Evolutionary conservation across 1,140 invertebrate genomes (phyloP).

Genomic region (Zaprionus kolodkinae): DNA sequence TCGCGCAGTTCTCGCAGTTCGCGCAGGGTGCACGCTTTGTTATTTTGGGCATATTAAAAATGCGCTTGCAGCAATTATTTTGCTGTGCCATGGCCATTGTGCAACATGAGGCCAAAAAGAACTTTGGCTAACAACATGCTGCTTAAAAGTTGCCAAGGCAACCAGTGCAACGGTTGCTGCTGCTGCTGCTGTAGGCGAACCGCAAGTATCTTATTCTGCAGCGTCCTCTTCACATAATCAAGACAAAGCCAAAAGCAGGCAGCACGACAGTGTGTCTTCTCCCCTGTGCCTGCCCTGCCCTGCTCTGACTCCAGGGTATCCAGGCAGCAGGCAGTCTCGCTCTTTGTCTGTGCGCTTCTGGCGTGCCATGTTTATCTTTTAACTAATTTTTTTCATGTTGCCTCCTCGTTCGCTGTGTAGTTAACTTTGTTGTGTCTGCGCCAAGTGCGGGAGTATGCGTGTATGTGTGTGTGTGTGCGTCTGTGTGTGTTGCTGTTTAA

Average conservation of each 20-base stretch:
- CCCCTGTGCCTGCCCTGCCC: not conserved
- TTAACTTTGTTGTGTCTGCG: constrained; percentile 66
- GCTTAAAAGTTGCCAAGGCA: constrained; percentile 53
- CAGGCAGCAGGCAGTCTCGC: constrained; percentile 26
- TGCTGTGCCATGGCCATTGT: constrained; percentile 67
- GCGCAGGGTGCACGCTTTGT: constrained; percentile 38
- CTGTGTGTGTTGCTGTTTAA: constrained; percentile 57
- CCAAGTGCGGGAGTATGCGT: constrained; percentile 14
- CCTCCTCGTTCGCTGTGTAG: constrained; percentile 55
- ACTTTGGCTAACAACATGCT: constrained; percentile 43
- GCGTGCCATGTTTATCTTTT: constrained; percentile 82
- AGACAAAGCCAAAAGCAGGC: constrained; percentile 73
- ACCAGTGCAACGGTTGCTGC: not conserved
- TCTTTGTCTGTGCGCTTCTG: constrained; percentile 72
- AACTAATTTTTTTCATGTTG: constrained; percentile 82
- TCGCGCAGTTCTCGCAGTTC: not conserved
- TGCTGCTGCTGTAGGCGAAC: constrained; percentile 29
- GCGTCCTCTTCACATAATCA: constrained; percentile 65
- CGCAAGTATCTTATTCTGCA: constrained; percentile 75
- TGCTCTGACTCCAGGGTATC: not conserved
- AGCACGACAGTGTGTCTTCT: constrained; percentile 53
- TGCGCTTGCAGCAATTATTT: constrained; percentile 79
- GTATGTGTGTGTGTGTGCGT: constrained; percentile 28
- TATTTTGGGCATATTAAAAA: constrained; percentile 77
- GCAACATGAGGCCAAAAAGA: constrained; percentile 47